A percentile compares a stretch with the other conserved stretches of the same genome.
Evolutionary conservation across 1,140 invertebrate genomes (phyloP).

Genomic region (Drosophila micromelanica): DNA sequence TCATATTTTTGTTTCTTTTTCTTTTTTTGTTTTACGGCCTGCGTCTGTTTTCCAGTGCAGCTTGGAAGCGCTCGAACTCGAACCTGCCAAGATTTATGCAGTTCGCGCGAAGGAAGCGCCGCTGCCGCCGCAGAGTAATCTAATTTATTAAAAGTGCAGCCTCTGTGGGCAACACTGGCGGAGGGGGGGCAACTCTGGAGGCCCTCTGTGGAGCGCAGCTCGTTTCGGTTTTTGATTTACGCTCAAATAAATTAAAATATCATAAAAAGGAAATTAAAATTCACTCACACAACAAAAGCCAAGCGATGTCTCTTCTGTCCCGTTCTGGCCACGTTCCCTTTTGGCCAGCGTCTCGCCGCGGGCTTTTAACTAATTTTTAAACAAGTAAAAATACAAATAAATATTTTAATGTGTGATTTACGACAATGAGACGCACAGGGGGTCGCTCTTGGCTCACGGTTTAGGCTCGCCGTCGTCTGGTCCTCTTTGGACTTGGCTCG

Average conservation of each 20-base stretch:
- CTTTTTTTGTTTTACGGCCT: slow-evolving; percentile 34
- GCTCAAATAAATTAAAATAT: slow-evolving; percentile 84
- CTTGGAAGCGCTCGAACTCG: slow-evolving; percentile 48
- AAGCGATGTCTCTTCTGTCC: slow-evolving; percentile 7
- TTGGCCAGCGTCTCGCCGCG: slow-evolving; percentile 38
- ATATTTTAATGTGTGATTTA: slow-evolving; percentile 85
- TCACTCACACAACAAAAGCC: slow-evolving; percentile 75
- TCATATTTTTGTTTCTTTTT: slow-evolving; percentile 14
- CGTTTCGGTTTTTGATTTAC: slow-evolving; percentile 83
- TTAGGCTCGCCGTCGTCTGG: slow-evolving; percentile 14
- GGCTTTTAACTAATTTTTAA: slow-evolving; percentile 84
- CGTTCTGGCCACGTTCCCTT: background rate
- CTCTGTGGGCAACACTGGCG: slow-evolving; percentile 42
- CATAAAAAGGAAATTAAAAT: slow-evolving; percentile 85
- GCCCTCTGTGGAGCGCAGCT: slow-evolving; percentile 53
- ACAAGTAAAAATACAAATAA: slow-evolving; percentile 84
- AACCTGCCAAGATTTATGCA: slow-evolving; percentile 67
- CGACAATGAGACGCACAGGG: slow-evolving; percentile 83
- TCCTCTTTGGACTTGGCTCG: slow-evolving; percentile 4
- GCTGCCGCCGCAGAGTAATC: slow-evolving; percentile 67
- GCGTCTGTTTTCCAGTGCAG: slow-evolving; percentile 62
- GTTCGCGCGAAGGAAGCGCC: slow-evolving; percentile 75
- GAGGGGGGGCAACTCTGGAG: background rate
- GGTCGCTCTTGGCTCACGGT: slow-evolving; percentile 50
- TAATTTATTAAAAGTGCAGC: slow-evolving; percentile 83